Percentiles rank a stretch among this genome's conserved stretches.
phyloP scores from a whole-genome alignment of 1,140 invertebrate species.

The Leptopilina clavipes region DNA sequence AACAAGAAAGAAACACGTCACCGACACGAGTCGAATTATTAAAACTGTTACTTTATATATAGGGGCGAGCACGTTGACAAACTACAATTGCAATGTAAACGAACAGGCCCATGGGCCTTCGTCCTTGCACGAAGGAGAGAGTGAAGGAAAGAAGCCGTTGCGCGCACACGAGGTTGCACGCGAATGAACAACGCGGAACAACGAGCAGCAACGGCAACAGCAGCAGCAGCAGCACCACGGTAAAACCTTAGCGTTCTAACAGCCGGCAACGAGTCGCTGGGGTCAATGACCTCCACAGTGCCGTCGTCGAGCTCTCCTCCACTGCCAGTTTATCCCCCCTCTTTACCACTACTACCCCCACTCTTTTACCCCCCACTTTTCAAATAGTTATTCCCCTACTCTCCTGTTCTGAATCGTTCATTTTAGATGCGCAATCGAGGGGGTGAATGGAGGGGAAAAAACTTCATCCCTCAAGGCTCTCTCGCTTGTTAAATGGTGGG shows the following conservation, averaged over 20 bases:
- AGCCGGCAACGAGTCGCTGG: constrained; percentile 73
- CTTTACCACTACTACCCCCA: no score
- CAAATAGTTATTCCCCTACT: neutral
- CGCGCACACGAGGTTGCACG: constrained; percentile 41
- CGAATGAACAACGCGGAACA: constrained; percentile 42
- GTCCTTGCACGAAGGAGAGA: constrained; percentile 21
- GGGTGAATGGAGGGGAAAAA: constrained; percentile 17
- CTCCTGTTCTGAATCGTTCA: constrained; percentile 11
- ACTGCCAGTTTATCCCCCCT: constrained; percentile 32
- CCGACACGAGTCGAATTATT: neutral
- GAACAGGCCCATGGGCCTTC: constrained; percentile 24
- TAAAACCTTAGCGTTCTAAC: constrained; percentile 59
- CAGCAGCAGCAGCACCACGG: constrained; percentile 51
- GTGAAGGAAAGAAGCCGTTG: constrained; percentile 33
- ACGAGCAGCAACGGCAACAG: constrained; percentile 41
- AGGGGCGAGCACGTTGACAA: neutral
- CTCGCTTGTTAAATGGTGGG: constrained; percentile 36
- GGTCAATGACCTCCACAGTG: constrained; percentile 74
- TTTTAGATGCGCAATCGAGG: constrained; percentile 32
- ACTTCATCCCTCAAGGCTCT: constrained; percentile 34
- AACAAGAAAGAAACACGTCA: neutral
- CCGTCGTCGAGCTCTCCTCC: constrained; percentile 66
- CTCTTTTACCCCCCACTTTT: no score
- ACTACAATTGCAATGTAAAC: constrained; percentile 38
- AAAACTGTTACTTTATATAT: neutral